Conservation (phyloP, 1,140 invertebrate genomes). For the Euura saliciscinereae region DNA sequence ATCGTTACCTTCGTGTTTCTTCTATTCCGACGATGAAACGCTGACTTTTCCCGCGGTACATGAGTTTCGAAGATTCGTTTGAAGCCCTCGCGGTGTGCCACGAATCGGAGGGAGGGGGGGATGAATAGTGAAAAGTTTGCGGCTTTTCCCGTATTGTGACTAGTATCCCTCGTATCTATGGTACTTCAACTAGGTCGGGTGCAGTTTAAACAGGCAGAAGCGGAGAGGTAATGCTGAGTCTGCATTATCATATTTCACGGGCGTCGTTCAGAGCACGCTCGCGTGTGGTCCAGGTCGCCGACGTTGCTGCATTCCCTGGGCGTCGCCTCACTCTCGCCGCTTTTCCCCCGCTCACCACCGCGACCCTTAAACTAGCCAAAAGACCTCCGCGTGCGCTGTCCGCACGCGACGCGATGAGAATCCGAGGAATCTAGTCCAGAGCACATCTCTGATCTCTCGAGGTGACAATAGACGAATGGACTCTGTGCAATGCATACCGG, state of each 20-base stretch:
- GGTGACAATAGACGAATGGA: constrained; percentile 27
- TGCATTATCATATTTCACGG: constrained; percentile 53
- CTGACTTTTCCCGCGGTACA: too few relatives aligned
- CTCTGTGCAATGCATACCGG: neutral
- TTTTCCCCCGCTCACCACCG: constrained; percentile 4
- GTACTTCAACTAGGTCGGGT: too few relatives aligned
- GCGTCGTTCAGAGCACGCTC: constrained; percentile 44
- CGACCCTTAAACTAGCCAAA: neutral
- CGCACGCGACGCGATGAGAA: constrained; percentile 12
- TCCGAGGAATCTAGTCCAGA: constrained; percentile 20
- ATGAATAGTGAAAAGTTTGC: too few relatives aligned
- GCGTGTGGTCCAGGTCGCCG: constrained; percentile 38
- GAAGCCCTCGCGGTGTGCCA: too few relatives aligned
- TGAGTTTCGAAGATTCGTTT: too few relatives aligned
- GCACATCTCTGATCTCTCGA: constrained; percentile 14
- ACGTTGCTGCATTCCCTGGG: constrained; percentile 40
- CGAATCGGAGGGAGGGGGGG: too few relatives aligned
- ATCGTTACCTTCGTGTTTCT: too few relatives aligned
- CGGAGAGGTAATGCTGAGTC: neutral
- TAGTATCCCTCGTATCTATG: too few relatives aligned
- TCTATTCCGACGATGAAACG: too few relatives aligned
- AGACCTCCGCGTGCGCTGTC: constrained; percentile 3
- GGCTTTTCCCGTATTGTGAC: too few relatives aligned
- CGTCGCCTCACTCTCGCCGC: constrained; percentile 32
- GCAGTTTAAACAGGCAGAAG: too few relatives aligned